These are phyloP conservation scores for Cyanocitta stelleri DNA, from an alignment of 2,113 vertebrate genomes.

Conservation along the genomic window DNA sequence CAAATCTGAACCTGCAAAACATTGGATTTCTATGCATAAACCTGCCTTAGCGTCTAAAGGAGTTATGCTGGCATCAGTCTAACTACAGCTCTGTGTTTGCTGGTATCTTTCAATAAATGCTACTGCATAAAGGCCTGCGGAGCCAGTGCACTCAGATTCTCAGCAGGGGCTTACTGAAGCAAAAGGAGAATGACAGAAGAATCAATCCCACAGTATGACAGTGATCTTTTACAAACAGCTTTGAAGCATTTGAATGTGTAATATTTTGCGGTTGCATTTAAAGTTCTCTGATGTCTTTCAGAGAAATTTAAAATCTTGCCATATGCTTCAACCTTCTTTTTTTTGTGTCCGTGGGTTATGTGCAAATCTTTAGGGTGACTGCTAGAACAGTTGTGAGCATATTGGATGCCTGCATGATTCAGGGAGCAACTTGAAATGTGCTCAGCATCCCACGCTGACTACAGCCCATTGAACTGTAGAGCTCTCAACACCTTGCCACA, in stretches of 20 bases:
- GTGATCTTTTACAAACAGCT: neutral
- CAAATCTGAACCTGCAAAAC: neutral
- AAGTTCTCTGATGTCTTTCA: neutral
- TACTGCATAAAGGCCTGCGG: rapidly evolving
- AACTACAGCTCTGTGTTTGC: neutral
- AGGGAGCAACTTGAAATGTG: neutral
- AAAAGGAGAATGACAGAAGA: neutral
- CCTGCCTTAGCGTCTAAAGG: neutral
- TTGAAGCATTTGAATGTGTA: neutral
- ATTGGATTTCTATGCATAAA: neutral
- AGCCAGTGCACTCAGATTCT: neutral
- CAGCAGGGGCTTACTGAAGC: neutral
- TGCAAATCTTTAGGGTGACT: conserved; percentile 1
- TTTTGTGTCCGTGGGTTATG: neutral
- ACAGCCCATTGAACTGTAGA: neutral
- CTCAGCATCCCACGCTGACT: neutral
- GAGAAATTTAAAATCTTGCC: conserved; percentile 4
- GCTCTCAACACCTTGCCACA: neutral
- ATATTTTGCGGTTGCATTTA: neutral
- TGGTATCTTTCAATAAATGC: neutral
- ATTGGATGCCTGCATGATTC: neutral
- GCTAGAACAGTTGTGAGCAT: neutral
- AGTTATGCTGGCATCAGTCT: neutral
- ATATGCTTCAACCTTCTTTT: conserved; percentile 4
- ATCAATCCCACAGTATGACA: neutral